Evolutionary conservation across 2,888 invertebrate genomes (phyloP).

Genomic region (Drosophila melanocephala): DNA sequence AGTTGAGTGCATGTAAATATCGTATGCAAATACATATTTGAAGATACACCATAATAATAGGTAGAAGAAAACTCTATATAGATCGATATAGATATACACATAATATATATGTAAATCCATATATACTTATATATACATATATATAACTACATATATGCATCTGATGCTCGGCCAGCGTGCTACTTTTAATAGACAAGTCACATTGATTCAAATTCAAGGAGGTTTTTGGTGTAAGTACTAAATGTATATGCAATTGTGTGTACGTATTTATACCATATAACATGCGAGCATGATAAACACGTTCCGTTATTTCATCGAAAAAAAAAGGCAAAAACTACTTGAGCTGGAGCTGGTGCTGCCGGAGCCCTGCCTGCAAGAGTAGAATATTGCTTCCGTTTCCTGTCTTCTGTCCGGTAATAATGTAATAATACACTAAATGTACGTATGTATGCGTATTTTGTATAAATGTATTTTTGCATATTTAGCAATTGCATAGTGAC

Average conservation of each 20-base stretch:
- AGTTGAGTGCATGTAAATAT: slow-evolving; percentile 53
- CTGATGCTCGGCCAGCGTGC: slow-evolving; percentile 73
- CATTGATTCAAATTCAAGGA: slow-evolving; percentile 82
- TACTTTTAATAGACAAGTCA: slow-evolving; percentile 80
- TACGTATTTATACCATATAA: slow-evolving; percentile 17
- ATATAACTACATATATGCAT: slow-evolving; percentile 60
- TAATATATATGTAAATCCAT: slow-evolving; percentile 25
- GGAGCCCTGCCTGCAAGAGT: slow-evolving; percentile 26
- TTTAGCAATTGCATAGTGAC: slow-evolving; percentile 47
- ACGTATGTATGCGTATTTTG: slow-evolving; percentile 21
- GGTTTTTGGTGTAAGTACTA: slow-evolving; percentile 63
- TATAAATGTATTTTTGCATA: slow-evolving; percentile 26
- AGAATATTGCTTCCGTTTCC: slow-evolving; percentile 8
- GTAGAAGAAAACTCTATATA: slow-evolving; percentile 66
- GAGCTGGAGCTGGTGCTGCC: slow-evolving; percentile 44
- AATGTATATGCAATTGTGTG: slow-evolving; percentile 26
- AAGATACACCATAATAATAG: slow-evolving; percentile 50
- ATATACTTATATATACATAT: slow-evolving; percentile 19
- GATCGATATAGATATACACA: slow-evolving; percentile 33
- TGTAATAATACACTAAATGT: slow-evolving; percentile 6
- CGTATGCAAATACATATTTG: slow-evolving; percentile 45
- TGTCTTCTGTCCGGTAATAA: slow-evolving; percentile 5
- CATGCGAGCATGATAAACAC: slow-evolving; percentile 38
- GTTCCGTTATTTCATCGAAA: slow-evolving; percentile 27
- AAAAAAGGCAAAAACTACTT: slow-evolving; percentile 64